These are phyloP conservation scores for Sycobia sp. DNA, from an alignment of 1,140 invertebrate genomes.

Conservation along the genomic window DNA sequence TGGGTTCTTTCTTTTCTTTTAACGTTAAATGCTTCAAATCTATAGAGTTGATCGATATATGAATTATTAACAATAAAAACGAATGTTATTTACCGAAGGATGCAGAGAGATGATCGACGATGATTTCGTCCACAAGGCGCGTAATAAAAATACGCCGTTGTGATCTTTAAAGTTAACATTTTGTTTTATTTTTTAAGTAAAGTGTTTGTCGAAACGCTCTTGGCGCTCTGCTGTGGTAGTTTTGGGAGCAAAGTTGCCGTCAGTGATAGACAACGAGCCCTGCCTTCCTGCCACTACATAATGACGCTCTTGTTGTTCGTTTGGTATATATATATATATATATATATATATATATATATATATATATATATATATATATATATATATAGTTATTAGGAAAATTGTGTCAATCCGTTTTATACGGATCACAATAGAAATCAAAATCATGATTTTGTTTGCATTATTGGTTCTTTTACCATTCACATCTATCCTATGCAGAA, in stretches of 20 bases:
- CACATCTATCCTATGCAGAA: conserved; percentile 9
- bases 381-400: conserved; percentile 7
- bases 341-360: too few relatives aligned
- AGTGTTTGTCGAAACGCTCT: conserved; percentile 46
- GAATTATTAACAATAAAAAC: conserved; percentile 36
- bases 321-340: not conserved
- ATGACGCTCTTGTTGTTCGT: conserved; percentile 23
- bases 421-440: conserved; percentile 32
- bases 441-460: conserved; percentile 34
- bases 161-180: conserved; percentile 39
- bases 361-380: too few relatives aligned
- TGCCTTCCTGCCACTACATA: conserved; percentile 43
- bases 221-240: conserved; percentile 42
- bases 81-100: conserved; percentile 44
- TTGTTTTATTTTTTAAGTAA: conserved; percentile 44
- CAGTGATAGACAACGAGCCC: conserved; percentile 49
- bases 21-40: conserved; percentile 40
- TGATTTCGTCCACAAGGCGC: not conserved
- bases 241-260: conserved; percentile 45
- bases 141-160: conserved; percentile 1
- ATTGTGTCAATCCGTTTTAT: conserved; percentile 27
- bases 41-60: conserved; percentile 26
- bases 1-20: too few relatives aligned
- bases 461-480: conserved; percentile 4
- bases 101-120: conserved; percentile 43